Conservation (phyloP, 2,113 vertebrate species). For the Macroglossus sobrinus region DNA sequence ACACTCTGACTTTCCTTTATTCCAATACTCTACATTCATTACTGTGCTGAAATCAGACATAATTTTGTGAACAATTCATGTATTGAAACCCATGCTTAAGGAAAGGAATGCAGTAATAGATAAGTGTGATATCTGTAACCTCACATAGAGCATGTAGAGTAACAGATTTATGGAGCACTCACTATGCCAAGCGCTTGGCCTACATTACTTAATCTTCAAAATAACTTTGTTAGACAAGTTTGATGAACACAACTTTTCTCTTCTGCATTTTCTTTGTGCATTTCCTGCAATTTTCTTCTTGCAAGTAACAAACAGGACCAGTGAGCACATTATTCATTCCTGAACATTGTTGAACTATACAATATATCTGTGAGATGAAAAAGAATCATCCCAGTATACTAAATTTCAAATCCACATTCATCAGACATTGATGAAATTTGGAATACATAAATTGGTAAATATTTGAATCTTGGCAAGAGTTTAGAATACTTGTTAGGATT, state of each 20-base stretch:
- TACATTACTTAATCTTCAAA: not conserved
- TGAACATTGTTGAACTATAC: not conserved
- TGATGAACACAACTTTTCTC: not conserved
- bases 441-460: not conserved
- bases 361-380: not conserved
- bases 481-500: not conserved
- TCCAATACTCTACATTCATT: not conserved
- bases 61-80: not conserved
- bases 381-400: not conserved
- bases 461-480: not conserved
- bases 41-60: not conserved
- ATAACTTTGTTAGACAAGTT: not conserved
- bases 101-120: not conserved
- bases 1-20: not conserved
- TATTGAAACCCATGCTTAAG: not conserved
- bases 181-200: not conserved
- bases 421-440: not conserved
- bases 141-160: not conserved
- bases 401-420: not conserved
- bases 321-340: not conserved
- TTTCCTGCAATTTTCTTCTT: not conserved
- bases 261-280: not conserved
- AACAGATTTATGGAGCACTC: not conserved
- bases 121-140: not conserved
- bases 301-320: not conserved